Evolutionary conservation across 2,113 vertebrate genomes (phyloP), one percentile per base, ranked within the genome.

Genomic region (Gracilinanus agilis): DNA sequence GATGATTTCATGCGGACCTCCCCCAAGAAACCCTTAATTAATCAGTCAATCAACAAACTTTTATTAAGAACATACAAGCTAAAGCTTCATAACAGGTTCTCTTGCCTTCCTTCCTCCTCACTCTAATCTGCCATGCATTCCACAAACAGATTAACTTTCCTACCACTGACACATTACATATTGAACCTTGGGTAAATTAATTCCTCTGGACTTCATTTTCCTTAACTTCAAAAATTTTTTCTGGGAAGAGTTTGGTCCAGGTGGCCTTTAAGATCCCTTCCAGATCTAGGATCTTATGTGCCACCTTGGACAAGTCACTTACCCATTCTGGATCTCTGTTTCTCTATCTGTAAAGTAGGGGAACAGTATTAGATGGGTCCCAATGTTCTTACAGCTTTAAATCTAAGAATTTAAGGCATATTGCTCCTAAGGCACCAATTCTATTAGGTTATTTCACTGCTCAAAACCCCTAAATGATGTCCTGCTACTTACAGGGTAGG

Each of bases 191-290:
- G 55, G 40, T 49, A 89, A 91, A 29, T 34, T 3, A 54, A 88
- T 61, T 29, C 75, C 55, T 67, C 93, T 88, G 88, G 58, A 67
- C 56, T 29, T 95, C 11, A 1, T 53, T 90, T 92, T 90, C 93
- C 89, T 55, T 24, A 24, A 49, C 94, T 54, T 34, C 83, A 55
- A 49, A 49, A 49, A 49, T 3, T 3, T 49, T 49, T 49, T 49
- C 49, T 49, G 49, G 49, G 4, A 40, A 40, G 21, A n/a, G 6
- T 27, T 94, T 19, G 25, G 3, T 27, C 58, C 61, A 75, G 5
- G 67, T 40, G 19, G n/a, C 67, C n/a, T 40, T 16, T 83, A 34
- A 83, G 67, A 83, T 1, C 34, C 34, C 34, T 75, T n/a, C 13
- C 16, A n/a, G 67, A 7, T 19, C 67, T 40, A n/a, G n/a, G 16